Percentiles rank a stretch among this genome's conserved stretches.
phyloP scores from a whole-genome alignment of 2,888 invertebrate genomes.

The Tetramorium bicarinatum region DNA sequence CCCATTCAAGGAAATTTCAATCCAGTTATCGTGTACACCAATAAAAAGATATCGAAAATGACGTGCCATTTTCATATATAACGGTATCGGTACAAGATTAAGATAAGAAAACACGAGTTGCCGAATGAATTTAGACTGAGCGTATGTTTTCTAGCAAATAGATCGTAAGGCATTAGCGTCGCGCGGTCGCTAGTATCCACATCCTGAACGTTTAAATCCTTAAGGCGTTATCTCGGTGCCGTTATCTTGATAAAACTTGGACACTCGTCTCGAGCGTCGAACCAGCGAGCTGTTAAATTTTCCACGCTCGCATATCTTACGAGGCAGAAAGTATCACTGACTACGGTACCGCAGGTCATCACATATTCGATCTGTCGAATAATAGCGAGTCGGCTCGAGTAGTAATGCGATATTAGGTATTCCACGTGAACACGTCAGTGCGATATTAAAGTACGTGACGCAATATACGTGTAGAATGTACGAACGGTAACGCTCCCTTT shows the following conservation, averaged over 20 bases:
- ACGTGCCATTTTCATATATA: conserved; percentile 19
- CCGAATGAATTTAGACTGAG: neutral
- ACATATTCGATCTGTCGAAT: conserved; percentile 17
- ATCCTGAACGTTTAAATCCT: neutral
- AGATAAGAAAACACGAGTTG: conserved; percentile 16
- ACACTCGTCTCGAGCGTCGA: neutral
- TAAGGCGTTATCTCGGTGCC: conserved; percentile 11
- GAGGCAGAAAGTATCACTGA: neutral
- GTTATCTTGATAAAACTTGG: conserved; percentile 34
- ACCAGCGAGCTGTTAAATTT: neutral
- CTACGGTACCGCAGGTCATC: neutral
- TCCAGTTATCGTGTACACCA: neutral
- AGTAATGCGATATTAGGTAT: conserved; percentile 17
- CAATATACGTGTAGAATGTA: conserved; percentile 7
- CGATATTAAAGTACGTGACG: neutral
- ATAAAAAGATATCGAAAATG: neutral
- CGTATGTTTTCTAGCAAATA: conserved; percentile 8
- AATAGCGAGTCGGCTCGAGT: conserved; percentile 12
- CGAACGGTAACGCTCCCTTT: neutral
- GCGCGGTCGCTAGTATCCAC: neutral
- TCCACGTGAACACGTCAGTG: conserved; percentile 11
- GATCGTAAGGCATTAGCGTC: neutral
- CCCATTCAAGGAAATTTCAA: neutral
- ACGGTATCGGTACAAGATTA: conserved; percentile 2
- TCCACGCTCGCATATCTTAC: neutral